Percentiles rank a stretch among this genome's conserved stretches.
Evolutionary conservation across 2,113 vertebrate species (phyloP).

Genomic region (Nibea albiflora): DNA sequence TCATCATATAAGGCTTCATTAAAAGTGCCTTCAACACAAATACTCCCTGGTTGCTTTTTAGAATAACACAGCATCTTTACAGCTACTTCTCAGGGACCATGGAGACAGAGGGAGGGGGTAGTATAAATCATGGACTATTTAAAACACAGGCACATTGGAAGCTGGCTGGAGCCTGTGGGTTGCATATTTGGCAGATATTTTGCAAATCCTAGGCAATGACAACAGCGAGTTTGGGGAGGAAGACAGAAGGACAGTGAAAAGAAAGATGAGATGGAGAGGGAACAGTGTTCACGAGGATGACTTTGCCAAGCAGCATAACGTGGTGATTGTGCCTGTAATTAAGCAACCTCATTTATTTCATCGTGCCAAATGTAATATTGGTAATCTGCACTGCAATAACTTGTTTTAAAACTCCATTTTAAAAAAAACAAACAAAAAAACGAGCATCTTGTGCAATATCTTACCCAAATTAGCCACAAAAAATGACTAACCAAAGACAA

Average conservation of each 20-base stretch:
- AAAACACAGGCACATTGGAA: slow-evolving; percentile 36
- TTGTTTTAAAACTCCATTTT: slow-evolving; percentile 14
- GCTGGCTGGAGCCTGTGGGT: slow-evolving; percentile 12
- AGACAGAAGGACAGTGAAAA: slow-evolving; percentile 14
- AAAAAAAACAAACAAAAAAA: too few species aligned
- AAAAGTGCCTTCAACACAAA: slow-evolving; percentile 57
- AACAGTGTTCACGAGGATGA: slow-evolving; percentile 27
- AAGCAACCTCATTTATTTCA: slow-evolving; percentile 53
- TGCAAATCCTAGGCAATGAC: slow-evolving; percentile 41
- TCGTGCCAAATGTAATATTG: slow-evolving; percentile 42
- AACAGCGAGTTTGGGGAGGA: slow-evolving; percentile 13
- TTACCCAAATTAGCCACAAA: neutral
- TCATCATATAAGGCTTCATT: slow-evolving; percentile 49
- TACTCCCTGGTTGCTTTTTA: slow-evolving; percentile 61
- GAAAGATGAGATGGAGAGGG: slow-evolving; percentile 27
- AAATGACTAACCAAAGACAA: neutral
- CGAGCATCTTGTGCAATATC: slow-evolving; percentile 5
- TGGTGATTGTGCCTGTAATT: slow-evolving; percentile 44
- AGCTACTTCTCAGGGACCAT: slow-evolving; percentile 38
- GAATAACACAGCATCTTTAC: slow-evolving; percentile 47
- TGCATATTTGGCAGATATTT: slow-evolving; percentile 43
- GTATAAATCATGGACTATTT: slow-evolving; percentile 53
- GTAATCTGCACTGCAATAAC: slow-evolving; percentile 34
- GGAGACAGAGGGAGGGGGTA: slow-evolving; percentile 34
- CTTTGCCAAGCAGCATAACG: slow-evolving; percentile 32